Base-by-base conservation (phyloP, 2,797 vertebrate genomes). In the Chanos chanos region DNA sequence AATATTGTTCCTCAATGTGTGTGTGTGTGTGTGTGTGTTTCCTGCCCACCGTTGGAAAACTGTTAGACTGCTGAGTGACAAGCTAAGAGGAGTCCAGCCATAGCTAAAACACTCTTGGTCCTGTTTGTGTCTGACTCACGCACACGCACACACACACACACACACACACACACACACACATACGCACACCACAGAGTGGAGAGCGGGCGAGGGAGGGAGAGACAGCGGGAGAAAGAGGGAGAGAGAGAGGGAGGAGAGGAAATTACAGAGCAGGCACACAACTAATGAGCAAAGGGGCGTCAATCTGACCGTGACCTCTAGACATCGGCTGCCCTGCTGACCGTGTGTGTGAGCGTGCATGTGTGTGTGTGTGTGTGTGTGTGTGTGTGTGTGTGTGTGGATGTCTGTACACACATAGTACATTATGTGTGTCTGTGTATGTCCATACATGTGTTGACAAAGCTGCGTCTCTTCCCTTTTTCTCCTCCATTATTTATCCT, bases 241-340 rank as follows among this genome's bases (percentile, higher is more conserved):
- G n/a, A n/a, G n/a, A n/a, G n/a, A n/a, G n/a, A n/a, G 47, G 61
- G 49, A 34, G 39, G 8, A 2, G 24, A 54, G 37, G 15, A 59
- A 64, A 64, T 59, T 40, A 47, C 40, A 41, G 18, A 33, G 47
- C 18, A 15, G 39, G 64, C 33, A 8, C 24, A 12, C 10, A 54
- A n/a, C 8, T 22, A 37, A 18, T 36, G 9, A 43, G 18, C 24
- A 43, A 8, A 45, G 27, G n/a, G n/a, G 45, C 31, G 50, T 22
- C 18, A 43, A 7, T n/a, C 9, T 51, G 40, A 27, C 13, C 1
- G 30, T 36, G 48, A 53, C 0, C 1, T 16, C 48, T 21, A 60
- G 3, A 1, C 50, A 24, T 13, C 18, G 40, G 27, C 15, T 37
- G 37, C 45, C 4, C 13, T 27, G 40, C 30, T 4, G 5, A 24